A percentile compares a stretch with the other conserved stretches of the same genome.
These are phyloP conservation scores for Monopterus albus DNA, from an alignment of 2,113 vertebrate genomes.

Conservation along the genomic window DNA sequence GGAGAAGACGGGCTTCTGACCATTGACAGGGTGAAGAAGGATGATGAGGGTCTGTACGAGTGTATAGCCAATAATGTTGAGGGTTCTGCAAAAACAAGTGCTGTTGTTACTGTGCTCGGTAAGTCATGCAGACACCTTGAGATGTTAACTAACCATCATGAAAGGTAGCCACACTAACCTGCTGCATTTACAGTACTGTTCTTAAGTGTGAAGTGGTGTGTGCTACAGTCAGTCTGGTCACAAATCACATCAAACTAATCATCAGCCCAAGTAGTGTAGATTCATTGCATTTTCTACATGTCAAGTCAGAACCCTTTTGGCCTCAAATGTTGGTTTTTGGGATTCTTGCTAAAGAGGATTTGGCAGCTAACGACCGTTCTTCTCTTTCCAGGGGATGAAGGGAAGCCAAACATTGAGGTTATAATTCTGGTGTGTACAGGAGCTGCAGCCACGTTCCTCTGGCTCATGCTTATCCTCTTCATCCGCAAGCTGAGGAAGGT, in stretches of 20 bases:
- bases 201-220: slow-evolving; percentile 5
- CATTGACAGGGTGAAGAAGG: slow-evolving; percentile 92
- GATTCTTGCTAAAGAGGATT: not conserved
- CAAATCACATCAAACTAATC: slow-evolving; percentile 9
- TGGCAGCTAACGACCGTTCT: slow-evolving; percentile 17
- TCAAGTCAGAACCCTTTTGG: slow-evolving; percentile 17
- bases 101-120: slow-evolving; percentile 88
- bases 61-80: slow-evolving; percentile 85
- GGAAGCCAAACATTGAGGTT: slow-evolving; percentile 90
- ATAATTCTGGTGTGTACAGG: slow-evolving; percentile 93
- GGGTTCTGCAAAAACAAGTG: slow-evolving; percentile 84
- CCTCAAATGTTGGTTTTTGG: too few species aligned
- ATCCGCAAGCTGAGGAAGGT: slow-evolving; percentile 94
- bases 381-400: slow-evolving; percentile 86
- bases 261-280: not conserved
- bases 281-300: slow-evolving; percentile 1
- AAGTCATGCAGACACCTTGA: slow-evolving; percentile 53
- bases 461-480: slow-evolving; percentile 93
- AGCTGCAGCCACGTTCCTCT: slow-evolving; percentile 91
- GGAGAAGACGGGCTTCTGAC: slow-evolving; percentile 82
- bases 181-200: not conserved
- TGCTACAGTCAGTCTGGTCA: too few species aligned
- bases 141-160: not conserved
- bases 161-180: not conserved
- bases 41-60: slow-evolving; percentile 90